Percentiles rank a stretch among this genome's conserved stretches.
Conservation (phyloP, 2,797 vertebrate species). For the Vultur gryphus region DNA sequence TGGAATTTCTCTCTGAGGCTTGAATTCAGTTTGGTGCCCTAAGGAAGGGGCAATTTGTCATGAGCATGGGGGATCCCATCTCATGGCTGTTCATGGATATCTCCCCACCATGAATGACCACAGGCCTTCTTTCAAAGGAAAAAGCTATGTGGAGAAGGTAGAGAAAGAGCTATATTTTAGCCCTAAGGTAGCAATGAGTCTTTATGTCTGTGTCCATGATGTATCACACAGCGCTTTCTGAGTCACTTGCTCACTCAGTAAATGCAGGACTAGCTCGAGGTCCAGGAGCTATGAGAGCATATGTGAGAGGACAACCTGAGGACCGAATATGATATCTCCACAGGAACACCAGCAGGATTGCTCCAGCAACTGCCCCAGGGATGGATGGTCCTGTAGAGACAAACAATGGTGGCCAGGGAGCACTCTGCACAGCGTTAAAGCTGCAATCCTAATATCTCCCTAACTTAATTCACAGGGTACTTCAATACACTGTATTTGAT, state of each 20-base stretch:
- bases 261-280: not conserved
- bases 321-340: not conserved
- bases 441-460: not conserved
- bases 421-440: rapidly evolving
- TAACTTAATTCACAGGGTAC: not conserved
- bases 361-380: not conserved
- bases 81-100: not conserved
- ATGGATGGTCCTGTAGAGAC: not conserved
- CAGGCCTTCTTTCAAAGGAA: not conserved
- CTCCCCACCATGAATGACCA: not conserved
- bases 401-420: not conserved
- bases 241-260: not conserved
- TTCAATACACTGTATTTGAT: not conserved
- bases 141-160: not conserved
- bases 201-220: not conserved
- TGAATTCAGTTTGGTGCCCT: not conserved
- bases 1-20: not conserved
- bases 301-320: not conserved
- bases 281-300: not conserved
- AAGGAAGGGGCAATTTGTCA: not conserved
- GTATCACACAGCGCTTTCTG: not conserved
- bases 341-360: not conserved
- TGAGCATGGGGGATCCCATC: not conserved
- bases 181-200: not conserved
- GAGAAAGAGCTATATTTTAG: not conserved